Base-by-base conservation (phyloP, 2,797 vertebrate species). In the Vireo griseus region DNA sequence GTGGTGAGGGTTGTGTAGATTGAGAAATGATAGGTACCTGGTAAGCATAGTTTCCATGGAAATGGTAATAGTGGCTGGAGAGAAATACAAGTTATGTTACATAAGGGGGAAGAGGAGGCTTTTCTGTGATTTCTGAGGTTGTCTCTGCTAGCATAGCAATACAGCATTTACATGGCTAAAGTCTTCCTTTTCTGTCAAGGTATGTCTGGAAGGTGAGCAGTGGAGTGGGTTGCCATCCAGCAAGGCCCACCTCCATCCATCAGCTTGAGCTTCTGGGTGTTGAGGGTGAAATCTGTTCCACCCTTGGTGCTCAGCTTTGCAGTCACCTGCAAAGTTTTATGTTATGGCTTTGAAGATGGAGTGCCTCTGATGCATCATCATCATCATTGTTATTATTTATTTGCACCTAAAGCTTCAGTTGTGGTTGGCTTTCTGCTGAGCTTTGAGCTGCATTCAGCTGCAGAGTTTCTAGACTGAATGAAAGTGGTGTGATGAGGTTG, bases 401-500 rank as follows among this genome's bases (percentile, higher is more conserved):
- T 94, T 89, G 62, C 45, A 55, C 68, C 45, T 62, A 37, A 78
- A 87, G 65, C 67, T 63, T 85, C 67, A 69, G 74, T 69, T 88
- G 59, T 87, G 77, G 88, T 82, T 86, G 69, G 47, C 44, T 88
- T 93, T 86, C 67, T 93, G 84, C 91, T 92, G 91, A 93, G 77
- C 63, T 82, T 58, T 73, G 77, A 78, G 66, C 74, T 73, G 26
- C 52, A 25, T 45, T 85, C 25, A 37, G 67, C 75, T 58, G 71
- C 81, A 66, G 66, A 83, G 42, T 86, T 88, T 72, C 74, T 75
- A 37, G 55, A 8, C 54, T 16, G 50, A 79, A 54, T 83, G 87
- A 63, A 94, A 89, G 62, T 54, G 77, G 22, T 63, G 16, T 54
- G 71, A 40, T 78, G 44, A 91, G 72, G 52, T 55, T 85, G 76